Evolutionary conservation across 2,888 invertebrate genomes (phyloP).

Genomic region (Dioctria linearis): DNA sequence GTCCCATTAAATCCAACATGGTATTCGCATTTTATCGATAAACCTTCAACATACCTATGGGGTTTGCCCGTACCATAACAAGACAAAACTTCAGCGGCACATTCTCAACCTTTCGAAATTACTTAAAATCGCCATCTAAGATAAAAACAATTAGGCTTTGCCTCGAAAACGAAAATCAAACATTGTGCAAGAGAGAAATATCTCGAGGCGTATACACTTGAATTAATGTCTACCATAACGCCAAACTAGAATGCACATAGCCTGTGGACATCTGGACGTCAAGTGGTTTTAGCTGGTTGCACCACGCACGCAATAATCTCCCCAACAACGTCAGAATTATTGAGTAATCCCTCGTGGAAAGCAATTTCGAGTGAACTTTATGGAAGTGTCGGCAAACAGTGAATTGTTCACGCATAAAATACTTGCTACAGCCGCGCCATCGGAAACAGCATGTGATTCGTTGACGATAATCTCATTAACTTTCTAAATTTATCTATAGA

Average conservation of each 20-base stretch:
- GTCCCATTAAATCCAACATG: too few relatives aligned
- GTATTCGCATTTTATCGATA: too few relatives aligned
- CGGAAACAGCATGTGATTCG: background rate
- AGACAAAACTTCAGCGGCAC: too few relatives aligned
- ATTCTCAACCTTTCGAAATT: background rate
- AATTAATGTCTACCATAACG: background rate
- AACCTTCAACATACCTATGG: too few relatives aligned
- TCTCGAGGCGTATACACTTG: background rate
- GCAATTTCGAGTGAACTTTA: slow-evolving; percentile 3
- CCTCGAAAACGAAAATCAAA: background rate
- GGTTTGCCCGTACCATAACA: too few relatives aligned
- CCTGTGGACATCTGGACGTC: slow-evolving; percentile 10
- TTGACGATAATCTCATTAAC: slow-evolving; percentile 25
- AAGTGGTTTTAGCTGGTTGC: background rate
- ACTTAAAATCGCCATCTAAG: background rate
- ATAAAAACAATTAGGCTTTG: background rate
- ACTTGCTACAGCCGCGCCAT: background rate
- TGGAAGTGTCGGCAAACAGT: slow-evolving; percentile 2
- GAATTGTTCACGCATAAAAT: slow-evolving; percentile 9
- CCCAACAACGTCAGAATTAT: slow-evolving; percentile 8
- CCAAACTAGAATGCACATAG: background rate
- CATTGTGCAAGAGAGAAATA: background rate
- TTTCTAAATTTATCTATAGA: slow-evolving; percentile 9
- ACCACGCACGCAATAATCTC: background rate
- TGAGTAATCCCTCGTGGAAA: background rate